A percentile compares a stretch with the other conserved stretches of the same genome.
Conservation (phyloP, 2,888 invertebrate genomes). For the Andrena marginata region DNA sequence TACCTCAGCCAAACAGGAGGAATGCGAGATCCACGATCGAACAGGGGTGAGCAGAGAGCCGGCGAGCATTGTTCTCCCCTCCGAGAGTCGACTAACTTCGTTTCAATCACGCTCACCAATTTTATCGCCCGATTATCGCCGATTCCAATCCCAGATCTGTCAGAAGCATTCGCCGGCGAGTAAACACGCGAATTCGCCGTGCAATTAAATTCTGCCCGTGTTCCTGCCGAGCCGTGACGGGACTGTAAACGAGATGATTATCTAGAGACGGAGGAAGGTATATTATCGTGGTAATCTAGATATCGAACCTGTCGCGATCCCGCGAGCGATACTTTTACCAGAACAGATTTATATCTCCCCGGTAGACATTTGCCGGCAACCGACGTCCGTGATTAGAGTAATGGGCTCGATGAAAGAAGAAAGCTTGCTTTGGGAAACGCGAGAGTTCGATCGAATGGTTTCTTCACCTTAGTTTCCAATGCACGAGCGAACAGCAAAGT, state of each 20-base stretch:
- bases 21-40: constrained; percentile 82
- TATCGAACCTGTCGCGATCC: neutral
- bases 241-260: constrained; percentile 12
- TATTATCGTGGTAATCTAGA: neutral
- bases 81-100: neutral
- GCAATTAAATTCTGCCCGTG: constrained; percentile 22
- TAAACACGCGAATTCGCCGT: neutral
- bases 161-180: neutral
- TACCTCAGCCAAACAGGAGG: constrained; percentile 75
- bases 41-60: constrained; percentile 77
- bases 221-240: neutral
- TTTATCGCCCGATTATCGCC: neutral
- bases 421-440: constrained; percentile 11
- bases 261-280: neutral
- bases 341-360: constrained; percentile 30
- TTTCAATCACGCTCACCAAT: neutral
- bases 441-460: neutral
- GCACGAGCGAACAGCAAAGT: neutral
- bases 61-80: neutral
- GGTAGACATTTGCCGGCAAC: constrained; percentile 28
- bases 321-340: constrained; percentile 42
- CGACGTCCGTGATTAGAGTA: constrained; percentile 22
- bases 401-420: constrained; percentile 27
- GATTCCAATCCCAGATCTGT: neutral
- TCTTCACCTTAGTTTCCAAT: neutral